phyloP scores from a whole-genome alignment of 2,797 vertebrate species.

The Chelon auratus region DNA sequence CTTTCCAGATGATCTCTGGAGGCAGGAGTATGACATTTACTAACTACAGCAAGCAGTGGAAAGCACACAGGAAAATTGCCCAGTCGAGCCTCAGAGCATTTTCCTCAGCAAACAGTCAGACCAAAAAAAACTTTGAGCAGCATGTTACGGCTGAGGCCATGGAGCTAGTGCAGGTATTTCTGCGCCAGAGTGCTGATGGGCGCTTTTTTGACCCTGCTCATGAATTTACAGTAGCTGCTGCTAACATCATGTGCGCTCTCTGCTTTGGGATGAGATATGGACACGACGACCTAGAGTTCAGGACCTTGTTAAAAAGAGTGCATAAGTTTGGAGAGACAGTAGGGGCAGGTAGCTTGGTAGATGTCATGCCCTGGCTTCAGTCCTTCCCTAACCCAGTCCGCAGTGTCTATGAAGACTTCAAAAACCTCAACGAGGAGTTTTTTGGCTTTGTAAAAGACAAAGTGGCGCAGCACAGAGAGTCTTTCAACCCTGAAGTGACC shows the following conservation, averaged over 20 bases:
- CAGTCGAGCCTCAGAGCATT: constrained; percentile 87
- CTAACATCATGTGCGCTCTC: constrained; percentile 94
- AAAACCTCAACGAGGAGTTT: constrained; percentile 86
- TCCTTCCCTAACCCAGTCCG: constrained; percentile 92
- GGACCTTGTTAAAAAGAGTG: constrained; percentile 85
- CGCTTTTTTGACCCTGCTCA: constrained; percentile 81
- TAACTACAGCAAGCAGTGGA: constrained; percentile 86
- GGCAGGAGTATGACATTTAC: constrained; percentile 88
- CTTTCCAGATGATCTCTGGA: constrained; percentile 87
- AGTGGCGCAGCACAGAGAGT: constrained; percentile 85
- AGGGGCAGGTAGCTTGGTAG: constrained; percentile 93
- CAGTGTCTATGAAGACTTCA: constrained; percentile 87
- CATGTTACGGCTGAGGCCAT: constrained; percentile 85
- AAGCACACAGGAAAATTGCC: constrained; percentile 84
- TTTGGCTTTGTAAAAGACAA: constrained; percentile 85
- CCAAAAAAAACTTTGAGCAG: constrained; percentile 82
- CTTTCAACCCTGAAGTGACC: constrained; percentile 77
- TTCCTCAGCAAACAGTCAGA: constrained; percentile 83
- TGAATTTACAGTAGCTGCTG: constrained; percentile 88
- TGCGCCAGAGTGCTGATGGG: constrained; percentile 71
- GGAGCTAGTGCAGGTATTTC: constrained; percentile 83
- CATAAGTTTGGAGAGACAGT: constrained; percentile 92
- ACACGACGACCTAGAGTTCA: constrained; percentile 92
- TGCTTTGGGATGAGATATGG: constrained; percentile 94
- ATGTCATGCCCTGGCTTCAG: constrained; percentile 95